Percentiles rank a stretch among this genome's conserved stretches.
Conservation (phyloP, 2,888 invertebrate species). For the Allophyes oxyacanthae region DNA sequence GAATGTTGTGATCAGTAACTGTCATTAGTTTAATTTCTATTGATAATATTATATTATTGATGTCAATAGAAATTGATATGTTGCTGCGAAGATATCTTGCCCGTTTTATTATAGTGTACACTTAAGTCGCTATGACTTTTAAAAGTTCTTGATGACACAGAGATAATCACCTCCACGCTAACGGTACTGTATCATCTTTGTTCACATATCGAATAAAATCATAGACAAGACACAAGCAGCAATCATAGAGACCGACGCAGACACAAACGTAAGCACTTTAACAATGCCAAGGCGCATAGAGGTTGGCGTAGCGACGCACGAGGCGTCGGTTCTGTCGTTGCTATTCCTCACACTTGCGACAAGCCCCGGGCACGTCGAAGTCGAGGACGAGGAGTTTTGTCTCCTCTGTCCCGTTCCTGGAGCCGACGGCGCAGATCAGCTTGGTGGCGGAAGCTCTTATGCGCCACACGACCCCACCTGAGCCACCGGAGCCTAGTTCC, state of each 20-base stretch:
- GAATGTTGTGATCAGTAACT: slow-evolving; percentile 8
- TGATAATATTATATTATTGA: slow-evolving; percentile 1
- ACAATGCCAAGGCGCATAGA: slow-evolving; percentile 85
- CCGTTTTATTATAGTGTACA: slow-evolving; percentile 1
- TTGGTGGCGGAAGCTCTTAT: slow-evolving; percentile 98
- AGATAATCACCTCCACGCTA: slow-evolving; percentile 4
- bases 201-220: slow-evolving; percentile 1
- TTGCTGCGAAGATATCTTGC: slow-evolving; percentile 1
- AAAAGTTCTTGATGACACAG: neutral
- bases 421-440: slow-evolving; percentile 99
- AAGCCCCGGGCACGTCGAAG: slow-evolving; percentile 96
- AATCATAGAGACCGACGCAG: slow-evolving; percentile 37
- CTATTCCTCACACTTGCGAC: slow-evolving; percentile 89
- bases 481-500: slow-evolving; percentile 97
- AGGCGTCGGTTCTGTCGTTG: slow-evolving; percentile 85
- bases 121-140: neutral
- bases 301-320: slow-evolving; percentile 81
- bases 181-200: slow-evolving; percentile 2
- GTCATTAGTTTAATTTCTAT: slow-evolving; percentile 5
- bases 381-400: slow-evolving; percentile 99
- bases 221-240: slow-evolving; percentile 9
- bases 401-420: slow-evolving; percentile 99
- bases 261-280: slow-evolving; percentile 53
- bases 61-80: slow-evolving; percentile 6
- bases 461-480: slow-evolving; percentile 99